phyloP scores from a whole-genome alignment of 30 jellyfish, hydroid and myxozoan genomes.

The Pseudorhiza aurosa region DNA sequence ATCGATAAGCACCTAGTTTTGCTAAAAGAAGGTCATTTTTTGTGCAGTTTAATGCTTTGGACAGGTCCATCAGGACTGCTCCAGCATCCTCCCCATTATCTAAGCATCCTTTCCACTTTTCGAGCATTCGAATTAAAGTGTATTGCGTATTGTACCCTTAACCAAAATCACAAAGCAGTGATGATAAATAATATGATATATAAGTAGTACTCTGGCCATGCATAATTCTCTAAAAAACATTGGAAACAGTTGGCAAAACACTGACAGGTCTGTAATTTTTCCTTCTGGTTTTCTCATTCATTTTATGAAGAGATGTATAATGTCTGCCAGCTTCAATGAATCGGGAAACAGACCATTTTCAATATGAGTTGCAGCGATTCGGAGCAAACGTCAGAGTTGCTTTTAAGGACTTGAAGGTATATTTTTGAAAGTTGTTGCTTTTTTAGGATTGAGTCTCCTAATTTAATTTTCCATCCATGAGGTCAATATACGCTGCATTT shows the following conservation, averaged over 20 bases:
- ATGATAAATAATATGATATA: conserved; percentile 6
- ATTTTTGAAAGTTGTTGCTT: conserved; percentile 28
- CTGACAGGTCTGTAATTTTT: too few relatives aligned
- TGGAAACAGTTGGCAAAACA: too few relatives aligned
- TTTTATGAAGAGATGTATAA: too few relatives aligned
- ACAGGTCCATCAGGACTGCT: conserved; percentile 45
- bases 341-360: too few relatives aligned
- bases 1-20: conserved; percentile 59
- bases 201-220: background rate
- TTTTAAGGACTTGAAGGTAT: too few relatives aligned
- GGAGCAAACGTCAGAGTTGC: too few relatives aligned
- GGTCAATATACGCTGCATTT: too few relatives aligned
- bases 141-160: conserved; percentile 39
- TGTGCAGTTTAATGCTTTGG: conserved; percentile 25
- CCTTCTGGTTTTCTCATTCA: too few relatives aligned
- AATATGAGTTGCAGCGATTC: too few relatives aligned
- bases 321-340: background rate
- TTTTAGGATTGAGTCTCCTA: conserved; percentile 2
- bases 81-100: conserved; percentile 36
- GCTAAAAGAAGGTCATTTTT: conserved; percentile 45
- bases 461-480: background rate
- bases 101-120: conserved; percentile 35
- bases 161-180: conserved; percentile 30
- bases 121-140: conserved; percentile 30
- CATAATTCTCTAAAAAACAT: too few relatives aligned